A percentile compares a stretch with the other conserved stretches of the same genome.
Conservation (phyloP, 2,797 vertebrate genomes). For the Syndactyla subalaris region DNA sequence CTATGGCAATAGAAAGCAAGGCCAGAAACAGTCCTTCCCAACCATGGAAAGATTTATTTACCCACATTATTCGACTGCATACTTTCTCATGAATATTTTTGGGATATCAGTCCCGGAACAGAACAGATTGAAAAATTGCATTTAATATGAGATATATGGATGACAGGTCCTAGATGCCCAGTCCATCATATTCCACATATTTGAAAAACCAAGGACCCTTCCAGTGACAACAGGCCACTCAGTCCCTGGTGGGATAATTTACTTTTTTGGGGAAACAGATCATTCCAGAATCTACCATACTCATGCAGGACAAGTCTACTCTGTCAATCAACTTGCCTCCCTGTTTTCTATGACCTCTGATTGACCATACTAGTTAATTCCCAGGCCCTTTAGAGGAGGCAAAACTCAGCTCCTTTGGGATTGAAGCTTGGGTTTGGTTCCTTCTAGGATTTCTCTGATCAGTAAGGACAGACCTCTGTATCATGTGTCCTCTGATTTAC, state of each 20-base stretch:
- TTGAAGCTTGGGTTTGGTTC: not conserved
- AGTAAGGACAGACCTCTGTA: not conserved
- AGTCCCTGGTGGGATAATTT: not conserved
- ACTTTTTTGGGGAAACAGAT: not conserved
- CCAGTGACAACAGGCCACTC: not conserved
- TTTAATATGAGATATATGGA: not conserved
- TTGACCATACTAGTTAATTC: not conserved
- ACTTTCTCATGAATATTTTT: constrained; percentile 40
- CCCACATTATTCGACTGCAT: not conserved
- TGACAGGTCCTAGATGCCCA: not conserved
- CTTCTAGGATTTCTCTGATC: not conserved
- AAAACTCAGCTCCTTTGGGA: no score
- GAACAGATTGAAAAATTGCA: not conserved
- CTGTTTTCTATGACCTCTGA: not conserved
- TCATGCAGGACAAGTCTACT: not conserved
- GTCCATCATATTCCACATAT: not conserved
- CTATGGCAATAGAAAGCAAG: constrained; percentile 23
- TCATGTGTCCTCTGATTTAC: not conserved
- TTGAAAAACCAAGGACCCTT: not conserved
- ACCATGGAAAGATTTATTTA: constrained; percentile 13
- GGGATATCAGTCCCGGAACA: not conserved
- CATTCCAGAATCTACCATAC: not conserved
- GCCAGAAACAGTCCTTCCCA: constrained; percentile 1
- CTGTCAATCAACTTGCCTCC: not conserved
- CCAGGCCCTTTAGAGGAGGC: no score